A percentile compares a stretch with the other conserved stretches of the same genome.
Evolutionary conservation across 2,888 invertebrate species (phyloP).

Genomic region (Limnephilus marmoratus): DNA sequence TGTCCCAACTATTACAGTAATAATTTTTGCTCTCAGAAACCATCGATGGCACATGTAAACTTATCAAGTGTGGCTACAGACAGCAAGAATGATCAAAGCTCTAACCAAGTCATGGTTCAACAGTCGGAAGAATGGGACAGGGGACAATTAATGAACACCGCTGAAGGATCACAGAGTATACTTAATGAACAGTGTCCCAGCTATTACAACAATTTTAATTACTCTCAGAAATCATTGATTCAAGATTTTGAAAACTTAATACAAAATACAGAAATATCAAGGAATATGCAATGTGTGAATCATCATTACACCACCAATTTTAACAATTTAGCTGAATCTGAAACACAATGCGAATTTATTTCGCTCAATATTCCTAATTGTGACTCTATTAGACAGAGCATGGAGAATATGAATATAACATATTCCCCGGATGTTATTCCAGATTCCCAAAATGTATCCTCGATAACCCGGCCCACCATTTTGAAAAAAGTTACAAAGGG

Average conservation of each 20-base stretch:
- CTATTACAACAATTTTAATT: neutral
- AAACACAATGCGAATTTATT: constrained; percentile 5
- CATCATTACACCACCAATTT: neutral
- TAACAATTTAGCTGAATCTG: neutral
- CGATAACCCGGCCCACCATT: neutral
- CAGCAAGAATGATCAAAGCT: neutral
- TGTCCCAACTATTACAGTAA: neutral
- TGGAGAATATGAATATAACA: neutral
- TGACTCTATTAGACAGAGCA: neutral
- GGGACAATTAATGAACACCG: neutral
- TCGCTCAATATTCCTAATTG: neutral
- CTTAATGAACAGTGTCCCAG: neutral
- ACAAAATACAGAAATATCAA: neutral
- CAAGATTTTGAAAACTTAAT: neutral
- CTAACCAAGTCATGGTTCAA: neutral
- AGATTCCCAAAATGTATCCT: constrained; percentile 31
- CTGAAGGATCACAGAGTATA: constrained; percentile 21
- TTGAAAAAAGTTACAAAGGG: neutral
- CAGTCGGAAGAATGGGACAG: neutral
- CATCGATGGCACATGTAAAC: neutral
- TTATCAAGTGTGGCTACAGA: neutral
- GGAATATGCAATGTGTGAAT: neutral
- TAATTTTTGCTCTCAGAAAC: neutral
- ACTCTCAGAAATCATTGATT: neutral
- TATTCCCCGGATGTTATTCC: constrained; percentile 16